Evolutionary conservation across 1,140 invertebrate genomes (phyloP), one percentile per base, ranked within the genome.

Genomic region (Scaptomyza hsui): DNA sequence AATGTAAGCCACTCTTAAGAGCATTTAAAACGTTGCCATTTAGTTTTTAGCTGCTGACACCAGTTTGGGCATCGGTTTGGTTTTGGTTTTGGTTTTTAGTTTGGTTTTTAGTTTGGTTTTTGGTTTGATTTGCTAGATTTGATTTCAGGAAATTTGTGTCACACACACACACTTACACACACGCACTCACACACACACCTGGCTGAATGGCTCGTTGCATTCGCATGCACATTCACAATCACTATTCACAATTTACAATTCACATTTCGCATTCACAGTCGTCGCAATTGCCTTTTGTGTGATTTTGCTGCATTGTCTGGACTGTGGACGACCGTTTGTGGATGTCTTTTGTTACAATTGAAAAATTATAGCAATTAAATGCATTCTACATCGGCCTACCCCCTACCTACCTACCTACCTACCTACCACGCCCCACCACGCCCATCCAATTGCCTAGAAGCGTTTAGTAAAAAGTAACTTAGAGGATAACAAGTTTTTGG

Each of bases 41-140:
- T 77, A 71, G 79, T 71, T 78, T 82, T 61, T n/a, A n/a, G n/a
- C n/a, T 55, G 59, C 64, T 71, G 64, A 69, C 61, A 68, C 72
- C 70, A 57, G 64, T 62, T 69, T 35, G 15, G 32, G 45, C 64
- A 57, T 69, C 59, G 57, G 45, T 44, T 73, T 18, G 39, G 71
- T 62, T 75, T 42, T 29, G 18, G 73, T 73, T 82, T 37, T 12
- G n/a, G 12, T 37, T 9, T n/a, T 26, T 16, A 70, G 78, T 82
- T 60, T 64, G 57, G 65, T 59, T 53, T 83, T 83, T 67, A 48
- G 75, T 75, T 71, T 85, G 68, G 71, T 59, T 67, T 83, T 83
- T 68, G 82, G 82, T 88, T 72, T 85, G 86, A 89, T 85, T 89
- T 86, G 86, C 86, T 89, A 89, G 85, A 89, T 89, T 89, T 85